These are phyloP conservation scores for Pelochelys cantorii DNA, from an alignment of 2,797 vertebrate species.

Conservation along the genomic window DNA sequence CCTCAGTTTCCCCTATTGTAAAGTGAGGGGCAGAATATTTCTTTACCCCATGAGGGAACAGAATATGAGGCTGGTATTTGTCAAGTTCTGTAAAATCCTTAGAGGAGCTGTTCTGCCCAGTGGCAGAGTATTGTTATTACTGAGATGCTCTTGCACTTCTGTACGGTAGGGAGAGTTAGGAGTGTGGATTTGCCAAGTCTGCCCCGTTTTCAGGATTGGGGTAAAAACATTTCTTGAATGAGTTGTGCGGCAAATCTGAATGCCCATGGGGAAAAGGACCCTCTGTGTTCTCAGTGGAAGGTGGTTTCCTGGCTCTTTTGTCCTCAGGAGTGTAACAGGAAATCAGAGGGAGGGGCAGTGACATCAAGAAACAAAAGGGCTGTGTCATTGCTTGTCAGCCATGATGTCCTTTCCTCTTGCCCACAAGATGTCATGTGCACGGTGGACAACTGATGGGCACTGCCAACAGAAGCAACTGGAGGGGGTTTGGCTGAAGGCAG, in stretches of 20 bases:
- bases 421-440: background rate
- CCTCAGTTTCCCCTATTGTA: background rate
- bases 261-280: slow-evolving; percentile 76
- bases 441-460: background rate
- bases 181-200: slow-evolving; percentile 16
- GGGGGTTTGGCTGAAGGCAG: background rate
- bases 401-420: background rate
- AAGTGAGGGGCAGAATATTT: background rate
- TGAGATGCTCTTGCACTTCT: background rate
- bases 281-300: slow-evolving; percentile 62
- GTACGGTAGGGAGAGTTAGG: background rate
- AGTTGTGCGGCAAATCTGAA: slow-evolving; percentile 45
- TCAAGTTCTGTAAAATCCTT: background rate
- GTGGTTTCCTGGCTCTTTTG: slow-evolving; percentile 22
- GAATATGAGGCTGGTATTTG: background rate
- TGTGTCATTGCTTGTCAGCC: background rate
- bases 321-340: background rate
- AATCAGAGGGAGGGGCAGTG: background rate
- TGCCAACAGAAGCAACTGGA: background rate
- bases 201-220: slow-evolving; percentile 77
- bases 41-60: background rate
- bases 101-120: slow-evolving; percentile 21
- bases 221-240: slow-evolving; percentile 65
- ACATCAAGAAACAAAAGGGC: background rate
- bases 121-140: background rate